These are phyloP conservation scores for Noctuana brunneofusca DNA, from an alignment of 2,888 invertebrate genomes.

Conservation along the genomic window DNA sequence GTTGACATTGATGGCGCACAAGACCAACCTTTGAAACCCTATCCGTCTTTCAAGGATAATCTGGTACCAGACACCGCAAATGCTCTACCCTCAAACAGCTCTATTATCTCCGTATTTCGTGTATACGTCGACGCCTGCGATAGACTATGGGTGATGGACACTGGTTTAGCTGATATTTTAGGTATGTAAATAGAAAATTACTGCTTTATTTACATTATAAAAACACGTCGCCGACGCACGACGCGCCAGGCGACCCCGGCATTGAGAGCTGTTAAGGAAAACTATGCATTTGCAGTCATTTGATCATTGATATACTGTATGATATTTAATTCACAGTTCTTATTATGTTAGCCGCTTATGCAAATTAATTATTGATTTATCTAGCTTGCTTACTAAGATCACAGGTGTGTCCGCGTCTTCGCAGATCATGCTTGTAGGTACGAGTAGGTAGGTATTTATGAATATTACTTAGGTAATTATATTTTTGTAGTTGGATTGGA, in stretches of 20 bases:
- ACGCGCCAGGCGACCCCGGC: conserved; percentile 52
- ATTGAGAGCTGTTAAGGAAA: conserved; percentile 61
- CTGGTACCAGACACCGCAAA: conserved; percentile 83
- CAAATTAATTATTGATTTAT: conserved; percentile 17
- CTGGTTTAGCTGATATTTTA: conserved; percentile 89
- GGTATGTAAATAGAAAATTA: conserved; percentile 74
- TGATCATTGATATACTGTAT: conserved; percentile 40
- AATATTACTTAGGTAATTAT: too few species aligned
- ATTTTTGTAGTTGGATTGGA: too few species aligned
- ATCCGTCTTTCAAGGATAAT: conserved; percentile 91
- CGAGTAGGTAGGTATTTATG: too few species aligned
- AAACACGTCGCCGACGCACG: conserved; percentile 37
- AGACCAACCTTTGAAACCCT: conserved; percentile 88
- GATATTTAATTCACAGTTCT: conserved; percentile 12
- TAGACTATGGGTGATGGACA: conserved; percentile 92
- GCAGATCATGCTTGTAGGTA: neutral
- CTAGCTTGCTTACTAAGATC: neutral
- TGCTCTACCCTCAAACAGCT: conserved; percentile 79
- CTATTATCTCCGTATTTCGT: conserved; percentile 89
- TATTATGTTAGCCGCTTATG: conserved; percentile 11
- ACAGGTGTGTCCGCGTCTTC: neutral
- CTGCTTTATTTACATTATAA: too few species aligned
- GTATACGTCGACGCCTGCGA: conserved; percentile 89
- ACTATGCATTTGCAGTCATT: conserved; percentile 50
- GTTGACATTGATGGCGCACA: conserved; percentile 84